These are phyloP conservation scores for Sinocyclocheilus maitianheensis DNA, from an alignment of 2,113 vertebrate species.

Conservation along the genomic window DNA sequence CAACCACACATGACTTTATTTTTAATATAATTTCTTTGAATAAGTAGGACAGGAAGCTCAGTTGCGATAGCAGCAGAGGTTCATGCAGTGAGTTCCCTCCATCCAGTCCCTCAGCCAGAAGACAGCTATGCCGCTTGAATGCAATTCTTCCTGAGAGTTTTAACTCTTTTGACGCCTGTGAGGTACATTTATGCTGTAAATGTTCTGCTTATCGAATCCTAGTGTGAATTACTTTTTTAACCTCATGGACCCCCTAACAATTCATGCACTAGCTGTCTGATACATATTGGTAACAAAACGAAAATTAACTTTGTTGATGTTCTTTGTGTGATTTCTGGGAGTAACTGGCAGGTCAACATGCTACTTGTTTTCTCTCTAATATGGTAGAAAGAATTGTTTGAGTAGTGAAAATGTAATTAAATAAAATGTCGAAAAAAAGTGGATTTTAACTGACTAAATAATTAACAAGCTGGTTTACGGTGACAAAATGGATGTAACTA, in stretches of 20 bases:
- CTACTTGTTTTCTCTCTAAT: neutral
- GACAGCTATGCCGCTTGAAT: slow-evolving; percentile 67
- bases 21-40: slow-evolving; percentile 11
- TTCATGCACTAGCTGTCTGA: neutral
- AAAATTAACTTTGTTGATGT: neutral
- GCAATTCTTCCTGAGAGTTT: slow-evolving; percentile 63
- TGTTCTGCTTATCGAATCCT: neutral
- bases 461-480: neutral
- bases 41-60: slow-evolving; percentile 47
- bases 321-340: neutral
- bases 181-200: slow-evolving; percentile 13
- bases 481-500: neutral
- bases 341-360: neutral
- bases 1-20: neutral
- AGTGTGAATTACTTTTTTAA: neutral
- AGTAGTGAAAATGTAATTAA: neutral
- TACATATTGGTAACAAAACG: neutral
- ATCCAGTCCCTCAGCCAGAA: slow-evolving; percentile 31
- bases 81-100: slow-evolving; percentile 6
- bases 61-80: slow-evolving; percentile 46
- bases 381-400: neutral
- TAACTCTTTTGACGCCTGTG: neutral
- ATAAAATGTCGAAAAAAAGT: neutral
- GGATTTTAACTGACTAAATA: neutral
- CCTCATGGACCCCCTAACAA: neutral